These are phyloP conservation scores for Synergus japonicus DNA, from an alignment of 2,888 invertebrate genomes.

Conservation along the genomic window DNA sequence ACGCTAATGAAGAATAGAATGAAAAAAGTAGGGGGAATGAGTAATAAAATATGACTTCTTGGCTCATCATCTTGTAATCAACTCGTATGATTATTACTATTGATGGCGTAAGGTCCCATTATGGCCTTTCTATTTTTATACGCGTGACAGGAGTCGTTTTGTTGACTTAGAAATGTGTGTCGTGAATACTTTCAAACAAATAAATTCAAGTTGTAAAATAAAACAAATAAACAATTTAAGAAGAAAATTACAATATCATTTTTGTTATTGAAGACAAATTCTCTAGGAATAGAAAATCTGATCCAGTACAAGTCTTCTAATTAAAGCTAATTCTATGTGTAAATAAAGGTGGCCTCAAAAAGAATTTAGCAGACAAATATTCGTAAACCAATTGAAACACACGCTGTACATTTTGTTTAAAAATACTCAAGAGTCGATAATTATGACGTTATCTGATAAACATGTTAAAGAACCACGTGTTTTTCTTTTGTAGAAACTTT, in stretches of 20 bases:
- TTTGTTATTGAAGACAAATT: not conserved
- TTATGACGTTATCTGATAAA: not conserved
- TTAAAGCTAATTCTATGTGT: not conserved
- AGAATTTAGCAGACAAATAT: not conserved
- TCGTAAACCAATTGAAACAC: constrained; percentile 8
- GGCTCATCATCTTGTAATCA: constrained; percentile 26
- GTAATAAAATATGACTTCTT: constrained; percentile 26
- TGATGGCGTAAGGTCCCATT: constrained; percentile 19
- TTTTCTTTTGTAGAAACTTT: not conserved
- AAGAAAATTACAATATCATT: too few species aligned
- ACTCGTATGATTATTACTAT: constrained; percentile 16
- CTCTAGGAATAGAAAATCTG: not conserved
- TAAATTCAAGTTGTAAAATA: not conserved
- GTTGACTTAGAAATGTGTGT: constrained; percentile 23
- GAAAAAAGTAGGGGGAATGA: not conserved
- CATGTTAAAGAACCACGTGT: not conserved
- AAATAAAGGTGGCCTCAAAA: constrained; percentile 1
- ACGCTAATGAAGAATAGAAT: not conserved
- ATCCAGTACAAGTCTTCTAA: not conserved
- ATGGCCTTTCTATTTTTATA: constrained; percentile 35
- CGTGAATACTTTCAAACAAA: not conserved
- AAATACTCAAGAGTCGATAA: constrained; percentile 19
- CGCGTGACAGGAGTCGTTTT: constrained; percentile 8
- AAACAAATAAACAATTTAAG: not conserved
- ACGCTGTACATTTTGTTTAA: not conserved